These are phyloP conservation scores for Sinella curviseta DNA, from an alignment of 1,140 invertebrate species.

Conservation along the genomic window DNA sequence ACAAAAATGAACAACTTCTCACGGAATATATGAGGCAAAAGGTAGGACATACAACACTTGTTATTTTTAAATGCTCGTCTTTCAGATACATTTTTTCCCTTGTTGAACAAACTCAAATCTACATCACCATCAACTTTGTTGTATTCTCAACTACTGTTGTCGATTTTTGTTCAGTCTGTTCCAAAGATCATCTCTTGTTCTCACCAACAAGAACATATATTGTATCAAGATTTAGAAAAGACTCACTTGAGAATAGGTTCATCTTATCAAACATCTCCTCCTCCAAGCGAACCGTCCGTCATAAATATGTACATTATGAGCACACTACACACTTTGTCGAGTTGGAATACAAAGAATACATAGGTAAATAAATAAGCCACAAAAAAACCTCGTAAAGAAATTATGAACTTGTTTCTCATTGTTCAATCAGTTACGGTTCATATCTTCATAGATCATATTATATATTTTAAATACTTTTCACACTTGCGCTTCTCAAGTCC, in stretches of 20 bases:
- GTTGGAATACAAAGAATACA: neutral
- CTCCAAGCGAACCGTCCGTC: neutral
- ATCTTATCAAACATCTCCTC: neutral
- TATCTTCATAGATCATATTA: neutral
- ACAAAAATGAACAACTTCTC: neutral
- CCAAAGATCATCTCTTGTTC: neutral
- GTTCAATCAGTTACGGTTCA: neutral
- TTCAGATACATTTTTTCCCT: neutral
- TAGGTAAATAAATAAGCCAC: neutral
- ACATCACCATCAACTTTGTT: constrained; percentile 3
- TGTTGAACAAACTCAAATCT: constrained; percentile 3
- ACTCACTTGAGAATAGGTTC: neutral
- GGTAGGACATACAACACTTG: neutral
- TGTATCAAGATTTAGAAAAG: neutral
- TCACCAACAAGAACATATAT: neutral
- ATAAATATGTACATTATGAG: constrained; percentile 17
- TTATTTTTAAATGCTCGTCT: neutral
- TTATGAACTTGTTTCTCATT: constrained; percentile 14
- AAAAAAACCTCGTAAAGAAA: neutral
- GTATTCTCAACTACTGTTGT: neutral
- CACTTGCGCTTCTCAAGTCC: neutral
- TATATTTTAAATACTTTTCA: neutral
- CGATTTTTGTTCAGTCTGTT: neutral
- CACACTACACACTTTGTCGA: neutral
- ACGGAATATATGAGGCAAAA: too few species aligned